These are phyloP conservation scores for Gallirallus australis DNA, from an alignment of 2,797 vertebrate species.

Conservation along the genomic window DNA sequence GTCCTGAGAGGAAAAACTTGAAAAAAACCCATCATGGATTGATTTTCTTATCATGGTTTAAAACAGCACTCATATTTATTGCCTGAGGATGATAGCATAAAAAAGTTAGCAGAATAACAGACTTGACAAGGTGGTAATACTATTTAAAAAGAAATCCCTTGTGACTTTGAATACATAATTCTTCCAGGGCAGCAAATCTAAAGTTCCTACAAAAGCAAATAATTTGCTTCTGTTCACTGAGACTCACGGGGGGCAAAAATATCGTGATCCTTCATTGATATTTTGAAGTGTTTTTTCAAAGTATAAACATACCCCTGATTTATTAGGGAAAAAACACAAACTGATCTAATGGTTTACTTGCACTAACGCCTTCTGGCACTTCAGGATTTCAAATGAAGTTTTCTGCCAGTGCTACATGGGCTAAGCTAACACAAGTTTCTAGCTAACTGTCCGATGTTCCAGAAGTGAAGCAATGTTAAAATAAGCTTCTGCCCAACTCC, in stretches of 20 bases:
- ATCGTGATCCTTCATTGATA: background rate
- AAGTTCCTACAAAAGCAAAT: background rate
- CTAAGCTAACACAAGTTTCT: background rate
- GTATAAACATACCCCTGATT: background rate
- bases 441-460: background rate
- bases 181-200: background rate
- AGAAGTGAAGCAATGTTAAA: background rate
- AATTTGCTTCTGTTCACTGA: background rate
- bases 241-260: background rate
- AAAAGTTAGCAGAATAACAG: slow-evolving; percentile 3
- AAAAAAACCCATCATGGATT: slow-evolving; percentile 63
- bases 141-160: background rate
- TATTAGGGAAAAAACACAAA: accelerated
- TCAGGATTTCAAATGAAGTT: background rate
- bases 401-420: background rate
- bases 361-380: background rate
- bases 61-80: slow-evolving; percentile 83
- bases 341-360: background rate
- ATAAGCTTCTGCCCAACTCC: background rate
- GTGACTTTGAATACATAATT: background rate
- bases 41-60: slow-evolving; percentile 80
- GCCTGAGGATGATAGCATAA: slow-evolving; percentile 45
- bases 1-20: slow-evolving; percentile 60
- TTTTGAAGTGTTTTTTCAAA: background rate
- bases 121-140: background rate